These are phyloP conservation scores for Pseudorhiza aurosa DNA, from an alignment of 30 jellyfish, hydroid and myxozoan genomes.

Conservation along the genomic window DNA sequence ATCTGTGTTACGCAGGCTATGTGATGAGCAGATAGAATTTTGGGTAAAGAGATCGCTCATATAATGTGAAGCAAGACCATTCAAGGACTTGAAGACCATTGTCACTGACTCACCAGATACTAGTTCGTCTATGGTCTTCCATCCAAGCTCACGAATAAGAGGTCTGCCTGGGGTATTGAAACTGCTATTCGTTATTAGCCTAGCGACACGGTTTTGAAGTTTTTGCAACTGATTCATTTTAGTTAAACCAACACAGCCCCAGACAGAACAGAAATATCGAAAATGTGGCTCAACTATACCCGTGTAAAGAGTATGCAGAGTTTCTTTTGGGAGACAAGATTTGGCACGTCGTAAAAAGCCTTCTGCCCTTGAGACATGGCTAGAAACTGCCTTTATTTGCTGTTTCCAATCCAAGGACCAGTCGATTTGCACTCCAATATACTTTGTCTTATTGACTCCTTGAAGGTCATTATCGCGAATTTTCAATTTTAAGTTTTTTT, in stretches of 20 bases:
- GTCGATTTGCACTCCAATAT: slow-evolving; percentile 11
- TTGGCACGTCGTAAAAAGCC: slow-evolving; percentile 45
- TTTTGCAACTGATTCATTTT: slow-evolving; percentile 35
- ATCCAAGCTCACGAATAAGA: slow-evolving; percentile 25
- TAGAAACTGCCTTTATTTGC: slow-evolving; percentile 38
- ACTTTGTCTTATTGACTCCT: slow-evolving; percentile 2
- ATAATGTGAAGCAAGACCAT: too few species aligned
- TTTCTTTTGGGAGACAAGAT: slow-evolving; percentile 32
- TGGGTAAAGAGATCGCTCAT: too few species aligned
- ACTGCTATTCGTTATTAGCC: slow-evolving; percentile 30
- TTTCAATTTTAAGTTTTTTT: background rate
- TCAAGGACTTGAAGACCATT: too few species aligned
- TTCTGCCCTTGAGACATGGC: slow-evolving; percentile 46
- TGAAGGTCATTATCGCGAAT: background rate
- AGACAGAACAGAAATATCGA: slow-evolving; percentile 45
- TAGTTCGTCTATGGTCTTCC: too few species aligned
- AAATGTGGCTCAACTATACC: slow-evolving; percentile 57
- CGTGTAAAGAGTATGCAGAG: slow-evolving; percentile 40
- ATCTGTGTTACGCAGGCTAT: too few species aligned
- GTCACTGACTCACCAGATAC: too few species aligned
- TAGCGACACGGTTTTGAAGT: slow-evolving; percentile 49
- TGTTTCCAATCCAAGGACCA: slow-evolving; percentile 32
- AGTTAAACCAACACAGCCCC: slow-evolving; percentile 41
- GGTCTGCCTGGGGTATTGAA: slow-evolving; percentile 51
- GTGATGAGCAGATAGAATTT: too few species aligned